Conservation (phyloP, 2,888 invertebrate species). For the Steinernema scapterisci region DNA sequence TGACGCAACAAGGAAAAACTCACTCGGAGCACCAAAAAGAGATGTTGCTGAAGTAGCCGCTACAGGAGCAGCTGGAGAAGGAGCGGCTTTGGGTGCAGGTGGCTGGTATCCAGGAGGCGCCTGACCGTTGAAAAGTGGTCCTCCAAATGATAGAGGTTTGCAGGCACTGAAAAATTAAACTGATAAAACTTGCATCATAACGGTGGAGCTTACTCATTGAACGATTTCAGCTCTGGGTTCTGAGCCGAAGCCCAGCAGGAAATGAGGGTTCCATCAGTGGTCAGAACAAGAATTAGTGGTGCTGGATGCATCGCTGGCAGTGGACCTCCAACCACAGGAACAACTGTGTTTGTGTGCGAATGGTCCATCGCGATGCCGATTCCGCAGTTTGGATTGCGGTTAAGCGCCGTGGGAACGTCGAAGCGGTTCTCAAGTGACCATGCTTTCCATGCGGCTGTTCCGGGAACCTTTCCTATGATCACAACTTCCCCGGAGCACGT, state of each 20-base stretch:
- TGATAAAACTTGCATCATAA: background rate
- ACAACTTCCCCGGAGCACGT: constrained; percentile 9
- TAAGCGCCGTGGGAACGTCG: background rate
- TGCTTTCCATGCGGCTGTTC: background rate
- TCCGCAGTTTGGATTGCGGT: background rate
- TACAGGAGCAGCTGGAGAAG: background rate
- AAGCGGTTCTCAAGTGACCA: constrained; percentile 9
- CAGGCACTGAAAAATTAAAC: background rate
- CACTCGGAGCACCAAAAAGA: too few species aligned
- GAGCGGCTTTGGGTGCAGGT: background rate
- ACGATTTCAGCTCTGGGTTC: background rate
- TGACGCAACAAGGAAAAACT: background rate
- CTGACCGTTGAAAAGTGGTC: background rate
- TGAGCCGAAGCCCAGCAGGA: background rate
- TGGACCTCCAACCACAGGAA: background rate
- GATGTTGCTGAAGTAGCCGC: too few species aligned
- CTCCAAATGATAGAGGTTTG: background rate
- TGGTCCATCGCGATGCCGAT: background rate
- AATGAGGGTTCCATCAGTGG: background rate
- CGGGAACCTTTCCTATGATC: background rate
- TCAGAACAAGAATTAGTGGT: background rate
- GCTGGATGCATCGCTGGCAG: background rate
- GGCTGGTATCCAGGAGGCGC: background rate
- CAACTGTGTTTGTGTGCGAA: background rate
- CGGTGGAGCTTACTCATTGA: background rate